Base-by-base conservation (phyloP, 2,797 vertebrate species). In the Sparidentex hasta region DNA sequence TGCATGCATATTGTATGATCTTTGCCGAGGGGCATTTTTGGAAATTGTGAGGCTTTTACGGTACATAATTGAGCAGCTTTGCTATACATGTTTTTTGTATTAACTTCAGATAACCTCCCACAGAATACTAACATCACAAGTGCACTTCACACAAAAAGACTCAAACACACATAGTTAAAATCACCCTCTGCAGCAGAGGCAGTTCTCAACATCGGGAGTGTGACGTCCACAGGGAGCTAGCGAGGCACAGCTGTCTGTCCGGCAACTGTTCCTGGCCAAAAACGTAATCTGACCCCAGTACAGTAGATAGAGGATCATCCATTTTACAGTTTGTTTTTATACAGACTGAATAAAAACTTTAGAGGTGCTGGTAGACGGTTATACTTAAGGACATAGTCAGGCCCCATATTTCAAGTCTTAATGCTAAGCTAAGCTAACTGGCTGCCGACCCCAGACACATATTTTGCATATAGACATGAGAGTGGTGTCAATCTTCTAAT, bases 21-120 rank as follows among this genome's bases (percentile, higher is more conserved):
- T 76, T 92, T 90, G 89, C 91, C 89, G 52, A 69, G 43, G 43
- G 87, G 90, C 88, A 56, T 69, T 86, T 92, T 85, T 78, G 75
- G 76, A 89, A 88, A 87, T 88, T 38, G 58, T 81, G 62, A 89
- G 84, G 87, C 88, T 89, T 88, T 93, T 85, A 82, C 72, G 78
- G 65, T 89, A 87, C 90, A 94, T 94, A 93, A 90, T 82, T 93
- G 84, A 95, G 83, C 68, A 76, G 78, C 81, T 82, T 81, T 82
- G 80, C 78, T 75, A 76, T 87, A 85, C 67, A 82, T 84, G 68
- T 74, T 88, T 93, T 89, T 87, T 90, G 64, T 84, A 66, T 87
- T 77, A 79, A 84, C 82, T 87, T 82, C 68, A 83, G 87, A 86
- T 86, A 82, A 85, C 81, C 70, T 76, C 58, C 20, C 58, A 51